A percentile compares a stretch with the other conserved stretches of the same genome.
These are phyloP conservation scores for Papilio polyxenes DNA, from an alignment of 1,140 invertebrate species.

Conservation along the genomic window DNA sequence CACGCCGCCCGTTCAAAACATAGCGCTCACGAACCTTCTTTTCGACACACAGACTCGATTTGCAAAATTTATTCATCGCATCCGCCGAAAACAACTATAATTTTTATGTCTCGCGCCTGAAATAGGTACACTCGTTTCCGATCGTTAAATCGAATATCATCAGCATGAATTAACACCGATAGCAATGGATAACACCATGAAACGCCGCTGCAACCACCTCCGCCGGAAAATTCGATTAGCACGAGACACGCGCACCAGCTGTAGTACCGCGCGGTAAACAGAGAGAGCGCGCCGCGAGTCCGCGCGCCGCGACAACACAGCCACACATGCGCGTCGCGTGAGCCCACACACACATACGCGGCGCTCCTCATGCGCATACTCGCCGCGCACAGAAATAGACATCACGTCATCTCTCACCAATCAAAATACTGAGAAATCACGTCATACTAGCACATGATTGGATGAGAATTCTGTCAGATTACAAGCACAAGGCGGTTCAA, in stretches of 20 bases:
- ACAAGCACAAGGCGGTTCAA: constrained; percentile 71
- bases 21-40: constrained; percentile 74
- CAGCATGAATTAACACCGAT: constrained; percentile 71
- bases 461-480: constrained; percentile 71
- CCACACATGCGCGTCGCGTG: constrained; percentile 58
- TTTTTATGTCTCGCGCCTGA: constrained; percentile 72
- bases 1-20: constrained; percentile 75
- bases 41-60: constrained; percentile 77
- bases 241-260: constrained; percentile 70
- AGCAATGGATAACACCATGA: constrained; percentile 73
- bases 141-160: constrained; percentile 22
- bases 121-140: constrained; percentile 56
- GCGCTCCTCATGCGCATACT: constrained; percentile 68
- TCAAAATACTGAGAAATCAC: constrained; percentile 54
- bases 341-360: constrained; percentile 57
- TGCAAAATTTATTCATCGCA: constrained; percentile 81
- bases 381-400: constrained; percentile 66
- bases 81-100: constrained; percentile 75
- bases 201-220: constrained; percentile 62
- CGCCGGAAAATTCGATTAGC: constrained; percentile 73
- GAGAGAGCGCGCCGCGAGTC: constrained; percentile 66
- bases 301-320: constrained; percentile 72
- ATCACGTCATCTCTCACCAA: constrained; percentile 70
- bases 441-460: constrained; percentile 59
- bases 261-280: constrained; percentile 77